phyloP scores from a whole-genome alignment of 92 coral and sea anemone genomes.

The Chrysogorgia sp. region DNA sequence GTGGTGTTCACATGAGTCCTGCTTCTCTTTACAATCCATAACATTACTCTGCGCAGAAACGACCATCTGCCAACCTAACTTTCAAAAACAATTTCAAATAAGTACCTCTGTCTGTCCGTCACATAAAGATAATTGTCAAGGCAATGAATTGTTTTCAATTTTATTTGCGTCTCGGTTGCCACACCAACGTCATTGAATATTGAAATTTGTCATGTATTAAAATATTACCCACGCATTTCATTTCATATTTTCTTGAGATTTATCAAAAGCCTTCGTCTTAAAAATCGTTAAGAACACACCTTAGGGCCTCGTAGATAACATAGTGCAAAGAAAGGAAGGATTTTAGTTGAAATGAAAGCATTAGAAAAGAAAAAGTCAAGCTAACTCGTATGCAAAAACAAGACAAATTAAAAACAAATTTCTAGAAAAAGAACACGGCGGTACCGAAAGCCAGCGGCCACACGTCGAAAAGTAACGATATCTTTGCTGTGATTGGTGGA shows the following conservation, averaged over 20 bases:
- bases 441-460: constrained; percentile 14
- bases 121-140: no score
- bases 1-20: background rate
- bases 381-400: constrained; percentile 51
- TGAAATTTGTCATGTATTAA: background rate
- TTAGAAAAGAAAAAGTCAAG: background rate
- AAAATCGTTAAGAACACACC: background rate
- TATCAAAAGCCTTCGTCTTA: background rate
- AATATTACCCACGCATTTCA: background rate
- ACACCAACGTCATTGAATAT: background rate
- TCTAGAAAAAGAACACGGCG: background rate
- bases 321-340: background rate
- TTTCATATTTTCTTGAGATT: background rate
- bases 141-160: background rate
- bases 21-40: background rate
- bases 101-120: background rate
- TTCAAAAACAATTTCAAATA: background rate
- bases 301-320: background rate
- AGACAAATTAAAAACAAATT: constrained; percentile 65
- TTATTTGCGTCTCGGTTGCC: background rate
- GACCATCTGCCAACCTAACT: constrained; percentile 38
- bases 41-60: constrained; percentile 33
- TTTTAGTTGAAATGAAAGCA: background rate
- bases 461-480: background rate
- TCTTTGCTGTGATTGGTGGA: constrained; percentile 46